Percentiles rank a stretch among this genome's conserved stretches.
These are phyloP conservation scores for Cacatua alba DNA, from an alignment of 2,113 vertebrate species.

Conservation along the genomic window DNA sequence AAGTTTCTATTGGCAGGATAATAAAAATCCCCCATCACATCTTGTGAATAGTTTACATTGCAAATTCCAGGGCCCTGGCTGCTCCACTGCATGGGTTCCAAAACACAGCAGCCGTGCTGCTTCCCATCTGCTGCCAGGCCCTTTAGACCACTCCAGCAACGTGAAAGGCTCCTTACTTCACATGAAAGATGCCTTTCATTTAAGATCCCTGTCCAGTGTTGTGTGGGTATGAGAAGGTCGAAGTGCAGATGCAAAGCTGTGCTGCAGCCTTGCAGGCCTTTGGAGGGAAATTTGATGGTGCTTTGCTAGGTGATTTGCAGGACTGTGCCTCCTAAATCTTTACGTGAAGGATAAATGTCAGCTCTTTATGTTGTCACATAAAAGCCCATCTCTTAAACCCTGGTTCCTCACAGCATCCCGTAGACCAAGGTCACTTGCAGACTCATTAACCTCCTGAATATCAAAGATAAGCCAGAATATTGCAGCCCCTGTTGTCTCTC, in stretches of 20 bases:
- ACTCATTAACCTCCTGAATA: background rate
- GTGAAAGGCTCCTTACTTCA: background rate
- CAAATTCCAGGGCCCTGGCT: constrained; percentile 1
- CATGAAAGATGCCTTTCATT: background rate
- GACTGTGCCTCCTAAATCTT: background rate
- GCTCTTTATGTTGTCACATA: background rate
- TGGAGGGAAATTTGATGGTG: background rate
- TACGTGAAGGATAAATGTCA: background rate
- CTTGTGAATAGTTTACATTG: background rate
- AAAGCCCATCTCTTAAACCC: background rate
- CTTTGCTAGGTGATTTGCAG: background rate
- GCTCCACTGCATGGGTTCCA: background rate
- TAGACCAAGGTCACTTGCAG: background rate
- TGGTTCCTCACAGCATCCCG: background rate
- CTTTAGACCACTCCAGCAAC: background rate
- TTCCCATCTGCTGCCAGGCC: background rate
- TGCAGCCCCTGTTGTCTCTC: background rate
- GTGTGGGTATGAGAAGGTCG: fast-evolving
- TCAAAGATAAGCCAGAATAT: background rate
- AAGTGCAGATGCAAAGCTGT: background rate
- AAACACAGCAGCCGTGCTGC: background rate
- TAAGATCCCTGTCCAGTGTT: background rate
- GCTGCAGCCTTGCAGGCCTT: background rate
- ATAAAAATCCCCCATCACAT: background rate
- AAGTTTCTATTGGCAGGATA: constrained; percentile 6